Evolutionary conservation across 2,888 invertebrate species (phyloP).

Genomic region (Subacronicta megacephala): DNA sequence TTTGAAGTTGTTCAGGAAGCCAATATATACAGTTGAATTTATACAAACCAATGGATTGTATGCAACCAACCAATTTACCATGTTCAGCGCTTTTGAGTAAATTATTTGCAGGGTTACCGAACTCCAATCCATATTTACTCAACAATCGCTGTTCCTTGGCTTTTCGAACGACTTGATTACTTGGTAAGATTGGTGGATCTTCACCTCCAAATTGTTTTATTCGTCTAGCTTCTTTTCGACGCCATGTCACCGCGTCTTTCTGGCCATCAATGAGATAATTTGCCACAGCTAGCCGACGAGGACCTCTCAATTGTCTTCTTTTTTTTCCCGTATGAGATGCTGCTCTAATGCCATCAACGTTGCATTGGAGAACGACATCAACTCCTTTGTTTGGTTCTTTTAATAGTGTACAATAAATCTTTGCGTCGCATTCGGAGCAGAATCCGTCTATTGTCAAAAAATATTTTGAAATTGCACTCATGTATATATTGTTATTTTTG

Average conservation of each 20-base stretch:
- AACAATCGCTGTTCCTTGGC: conserved; percentile 7
- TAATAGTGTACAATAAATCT: not conserved
- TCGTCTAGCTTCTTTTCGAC: conserved; percentile 7
- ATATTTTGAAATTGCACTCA: no score
- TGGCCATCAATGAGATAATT: conserved; percentile 8
- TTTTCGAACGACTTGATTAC: conserved; percentile 2
- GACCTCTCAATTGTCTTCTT: conserved; percentile 2
- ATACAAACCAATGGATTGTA: conserved; percentile 5
- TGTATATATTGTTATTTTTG: no score
- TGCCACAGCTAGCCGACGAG: not conserved
- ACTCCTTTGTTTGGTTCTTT: not conserved
- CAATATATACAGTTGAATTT: conserved; percentile 6
- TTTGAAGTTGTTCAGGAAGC: conserved; percentile 2
- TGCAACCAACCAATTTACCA: conserved; percentile 3
- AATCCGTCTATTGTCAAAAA: no score
- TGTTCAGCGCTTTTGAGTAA: conserved; percentile 2
- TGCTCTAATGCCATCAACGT: not conserved
- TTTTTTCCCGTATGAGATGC: conserved; percentile 1
- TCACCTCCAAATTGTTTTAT: conserved; percentile 5
- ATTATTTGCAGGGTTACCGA: conserved; percentile 1
- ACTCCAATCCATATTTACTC: conserved; percentile 6
- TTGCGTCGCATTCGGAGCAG: not conserved
- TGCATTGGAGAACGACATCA: conserved; percentile 1
- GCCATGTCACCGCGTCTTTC: conserved; percentile 8
- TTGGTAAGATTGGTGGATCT: conserved; percentile 4